A percentile compares a stretch with the other conserved stretches of the same genome.
Conservation (phyloP, 1,140 invertebrate genomes). For the Bombus superbus region DNA sequence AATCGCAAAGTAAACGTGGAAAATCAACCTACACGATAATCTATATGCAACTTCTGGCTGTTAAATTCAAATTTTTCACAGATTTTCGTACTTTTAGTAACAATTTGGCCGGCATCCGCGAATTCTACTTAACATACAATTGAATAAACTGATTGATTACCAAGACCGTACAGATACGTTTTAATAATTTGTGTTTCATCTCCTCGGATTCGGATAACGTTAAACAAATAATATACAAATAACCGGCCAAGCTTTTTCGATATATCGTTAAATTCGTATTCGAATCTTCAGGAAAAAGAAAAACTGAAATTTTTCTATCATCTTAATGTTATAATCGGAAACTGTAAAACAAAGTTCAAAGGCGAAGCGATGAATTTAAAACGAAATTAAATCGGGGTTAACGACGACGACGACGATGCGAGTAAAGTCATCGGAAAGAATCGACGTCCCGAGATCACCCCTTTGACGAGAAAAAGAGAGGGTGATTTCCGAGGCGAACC, state of each 20-base stretch:
- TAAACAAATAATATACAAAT: too few relatives aligned
- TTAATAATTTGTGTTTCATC: too few relatives aligned
- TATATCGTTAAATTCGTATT: too few relatives aligned
- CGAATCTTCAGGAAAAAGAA: not conserved
- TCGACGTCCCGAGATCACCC: slow-evolving; percentile 9
- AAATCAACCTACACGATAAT: not conserved
- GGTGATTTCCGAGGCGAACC: slow-evolving; percentile 23
- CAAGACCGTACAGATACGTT: too few relatives aligned
- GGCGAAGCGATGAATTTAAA: not conserved
- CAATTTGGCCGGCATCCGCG: too few relatives aligned
- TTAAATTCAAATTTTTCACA: not conserved
- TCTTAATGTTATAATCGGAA: not conserved
- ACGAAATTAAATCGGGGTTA: slow-evolving; percentile 14
- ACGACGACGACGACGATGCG: not conserved
- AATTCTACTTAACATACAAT: too few relatives aligned
- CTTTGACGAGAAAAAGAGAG: slow-evolving; percentile 15
- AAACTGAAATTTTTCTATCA: not conserved
- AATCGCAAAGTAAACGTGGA: not conserved
- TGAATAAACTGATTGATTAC: too few relatives aligned
- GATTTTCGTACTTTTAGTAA: too few relatives aligned
- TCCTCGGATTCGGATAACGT: too few relatives aligned
- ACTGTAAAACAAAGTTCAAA: not conserved
- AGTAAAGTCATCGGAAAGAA: slow-evolving; percentile 23
- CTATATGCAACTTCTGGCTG: not conserved
- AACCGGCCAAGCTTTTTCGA: too few relatives aligned